Percentiles rank a stretch among this genome's conserved stretches.
Evolutionary conservation across 1,140 invertebrate species (phyloP).

Genomic region (Metopolophium dirhodum): DNA sequence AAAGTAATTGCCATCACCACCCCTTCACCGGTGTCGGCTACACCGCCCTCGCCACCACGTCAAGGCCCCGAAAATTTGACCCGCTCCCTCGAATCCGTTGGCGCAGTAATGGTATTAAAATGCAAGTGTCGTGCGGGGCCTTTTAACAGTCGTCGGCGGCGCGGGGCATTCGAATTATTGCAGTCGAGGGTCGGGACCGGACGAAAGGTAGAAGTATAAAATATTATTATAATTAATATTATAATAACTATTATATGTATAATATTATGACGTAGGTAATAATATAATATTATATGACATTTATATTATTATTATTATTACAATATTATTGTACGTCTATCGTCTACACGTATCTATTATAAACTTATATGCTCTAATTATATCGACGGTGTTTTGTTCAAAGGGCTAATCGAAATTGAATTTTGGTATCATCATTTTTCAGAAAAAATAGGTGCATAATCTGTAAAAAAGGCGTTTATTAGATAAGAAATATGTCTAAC

Average conservation of each 20-base stretch:
- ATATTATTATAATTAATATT: no score
- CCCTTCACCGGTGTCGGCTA: neutral
- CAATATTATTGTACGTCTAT: no score
- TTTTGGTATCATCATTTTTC: no score
- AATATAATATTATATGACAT: neutral
- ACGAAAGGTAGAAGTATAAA: neutral
- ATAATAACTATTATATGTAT: neutral
- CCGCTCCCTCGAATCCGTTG: neutral
- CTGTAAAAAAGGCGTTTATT: no score
- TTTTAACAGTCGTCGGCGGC: neutral
- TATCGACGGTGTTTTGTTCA: no score
- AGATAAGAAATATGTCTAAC: no score
- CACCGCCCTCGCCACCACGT: neutral
- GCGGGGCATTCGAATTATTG: neutral
- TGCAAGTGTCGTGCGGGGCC: neutral
- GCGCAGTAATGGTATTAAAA: neutral
- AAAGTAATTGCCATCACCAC: neutral
- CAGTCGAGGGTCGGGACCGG: neutral
- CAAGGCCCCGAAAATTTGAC: neutral
- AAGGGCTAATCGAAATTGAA: no score
- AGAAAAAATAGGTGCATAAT: no score
- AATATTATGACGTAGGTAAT: neutral
- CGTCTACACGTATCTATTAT: neutral
- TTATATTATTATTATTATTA: neutral
- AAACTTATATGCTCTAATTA: neutral